A percentile compares a stretch with the other conserved stretches of the same genome.
Evolutionary conservation across 2,113 vertebrate genomes (phyloP).

Genomic region (Cephalopholis sonnerati): DNA sequence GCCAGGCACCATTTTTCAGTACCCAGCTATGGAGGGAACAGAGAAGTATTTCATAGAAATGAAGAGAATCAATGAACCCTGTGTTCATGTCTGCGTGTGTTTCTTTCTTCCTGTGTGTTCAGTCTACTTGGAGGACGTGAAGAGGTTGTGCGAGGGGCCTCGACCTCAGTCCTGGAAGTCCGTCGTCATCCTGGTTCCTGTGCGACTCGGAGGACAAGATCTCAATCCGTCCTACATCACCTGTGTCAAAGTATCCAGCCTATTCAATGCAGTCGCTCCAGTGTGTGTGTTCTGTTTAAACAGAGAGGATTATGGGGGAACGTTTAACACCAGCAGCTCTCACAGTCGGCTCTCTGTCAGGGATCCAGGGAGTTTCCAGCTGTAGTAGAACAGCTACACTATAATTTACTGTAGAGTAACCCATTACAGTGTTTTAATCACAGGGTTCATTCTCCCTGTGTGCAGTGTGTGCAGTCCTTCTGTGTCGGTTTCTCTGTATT

Average conservation of each 20-base stretch:
- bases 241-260: conserved; percentile 87
- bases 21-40: too few species aligned
- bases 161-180: conserved; percentile 82
- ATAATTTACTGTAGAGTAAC: not conserved
- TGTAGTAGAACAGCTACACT: not conserved
- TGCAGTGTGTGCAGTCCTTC: not conserved
- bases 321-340: not conserved
- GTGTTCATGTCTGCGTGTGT: not conserved
- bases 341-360: not conserved
- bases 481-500: not conserved
- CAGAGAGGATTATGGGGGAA: not conserved
- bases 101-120: conserved; percentile 12
- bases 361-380: not conserved
- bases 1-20: too few species aligned
- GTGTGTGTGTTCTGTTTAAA: not conserved
- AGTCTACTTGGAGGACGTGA: conserved; percentile 92
- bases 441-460: not conserved
- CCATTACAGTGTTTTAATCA: too few species aligned
- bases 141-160: conserved; percentile 74
- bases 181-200: conserved; percentile 90
- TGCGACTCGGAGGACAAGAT: conserved; percentile 89
- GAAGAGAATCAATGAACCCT: not conserved
- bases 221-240: conserved; percentile 89
- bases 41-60: not conserved
- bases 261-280: not conserved